Conservation (phyloP, 2,113 vertebrate species). For the Embiotoca jacksoni region DNA sequence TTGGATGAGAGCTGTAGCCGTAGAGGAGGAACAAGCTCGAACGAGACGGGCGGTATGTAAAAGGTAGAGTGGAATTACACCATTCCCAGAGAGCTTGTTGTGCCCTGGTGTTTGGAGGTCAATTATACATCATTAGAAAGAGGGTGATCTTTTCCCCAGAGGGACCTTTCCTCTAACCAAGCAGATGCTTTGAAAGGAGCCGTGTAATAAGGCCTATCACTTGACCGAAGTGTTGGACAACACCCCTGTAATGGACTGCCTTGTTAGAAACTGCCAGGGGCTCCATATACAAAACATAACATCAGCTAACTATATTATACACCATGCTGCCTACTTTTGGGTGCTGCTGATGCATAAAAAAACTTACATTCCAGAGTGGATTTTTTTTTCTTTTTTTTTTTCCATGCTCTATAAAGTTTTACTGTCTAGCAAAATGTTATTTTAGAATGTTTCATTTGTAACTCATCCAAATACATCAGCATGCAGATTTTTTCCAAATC, state of each 20-base stretch:
- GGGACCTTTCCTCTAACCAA: slow-evolving; percentile 69
- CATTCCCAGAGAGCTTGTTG: slow-evolving; percentile 70
- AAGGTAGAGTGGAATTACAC: slow-evolving; percentile 73
- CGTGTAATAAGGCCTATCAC: slow-evolving; percentile 78
- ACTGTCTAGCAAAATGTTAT: slow-evolving; percentile 42
- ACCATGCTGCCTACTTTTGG: slow-evolving; percentile 30
- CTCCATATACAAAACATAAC: slow-evolving; percentile 58
- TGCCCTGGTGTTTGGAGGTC: slow-evolving; percentile 78
- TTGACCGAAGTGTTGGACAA: slow-evolving; percentile 77
- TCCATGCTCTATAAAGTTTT: slow-evolving; percentile 49
- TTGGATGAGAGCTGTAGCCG: slow-evolving; percentile 52
- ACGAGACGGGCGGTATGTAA: slow-evolving; percentile 68
- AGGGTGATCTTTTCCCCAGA: slow-evolving; percentile 70
- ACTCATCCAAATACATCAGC: slow-evolving; percentile 16
- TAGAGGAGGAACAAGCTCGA: slow-evolving; percentile 70
- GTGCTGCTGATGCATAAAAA: slow-evolving; percentile 40
- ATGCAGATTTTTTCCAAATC: slow-evolving; percentile 22
- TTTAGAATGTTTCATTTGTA: slow-evolving; percentile 43
- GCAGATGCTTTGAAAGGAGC: slow-evolving; percentile 74
- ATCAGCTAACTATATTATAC: slow-evolving; percentile 59
- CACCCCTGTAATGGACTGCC: slow-evolving; percentile 79
- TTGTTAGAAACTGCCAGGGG: slow-evolving; percentile 77
- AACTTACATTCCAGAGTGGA: slow-evolving; percentile 24
- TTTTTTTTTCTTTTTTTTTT: not conserved
- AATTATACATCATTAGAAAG: slow-evolving; percentile 81